Percentiles rank a stretch among this genome's conserved stretches.
Conservation (phyloP, 2,888 invertebrate genomes). For the Diarsia dahlii region DNA sequence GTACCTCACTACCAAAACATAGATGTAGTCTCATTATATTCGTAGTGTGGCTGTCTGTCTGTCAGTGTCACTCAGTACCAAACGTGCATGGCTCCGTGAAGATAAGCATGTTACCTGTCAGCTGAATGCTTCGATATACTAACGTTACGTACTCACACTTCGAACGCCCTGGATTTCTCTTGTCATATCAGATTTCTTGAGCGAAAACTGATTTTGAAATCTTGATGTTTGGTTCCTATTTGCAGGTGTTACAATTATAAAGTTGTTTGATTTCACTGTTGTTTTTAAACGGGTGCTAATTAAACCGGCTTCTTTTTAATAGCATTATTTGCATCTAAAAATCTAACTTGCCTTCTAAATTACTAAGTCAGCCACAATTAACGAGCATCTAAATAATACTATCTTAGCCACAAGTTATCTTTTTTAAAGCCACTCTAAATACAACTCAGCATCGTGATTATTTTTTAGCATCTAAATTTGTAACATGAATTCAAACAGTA, state of each 20-base stretch:
- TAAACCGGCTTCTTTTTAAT: too few relatives aligned
- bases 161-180: conserved; percentile 47
- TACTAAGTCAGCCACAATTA: too few relatives aligned
- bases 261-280: neutral
- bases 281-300: too few relatives aligned
- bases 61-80: conserved; percentile 58
- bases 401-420: too few relatives aligned
- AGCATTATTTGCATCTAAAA: too few relatives aligned
- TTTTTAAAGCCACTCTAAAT: too few relatives aligned
- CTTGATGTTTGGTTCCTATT: neutral
- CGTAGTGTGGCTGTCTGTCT: conserved; percentile 40
- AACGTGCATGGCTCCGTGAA: conserved; percentile 59
- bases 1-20: neutral
- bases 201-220: conserved; percentile 42
- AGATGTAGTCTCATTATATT: conserved; percentile 30
- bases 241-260: neutral
- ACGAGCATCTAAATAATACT: too few relatives aligned
- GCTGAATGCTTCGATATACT: conserved; percentile 59
- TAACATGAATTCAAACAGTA: too few relatives aligned
- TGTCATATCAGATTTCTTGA: conserved; percentile 48
- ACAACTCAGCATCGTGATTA: too few relatives aligned
- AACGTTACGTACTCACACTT: conserved; percentile 39
- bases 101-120: conserved; percentile 70
- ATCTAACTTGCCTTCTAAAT: too few relatives aligned
- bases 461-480: too few relatives aligned